phyloP scores from a whole-genome alignment of 2,113 vertebrate species.

The Nycticorax nycticorax region DNA sequence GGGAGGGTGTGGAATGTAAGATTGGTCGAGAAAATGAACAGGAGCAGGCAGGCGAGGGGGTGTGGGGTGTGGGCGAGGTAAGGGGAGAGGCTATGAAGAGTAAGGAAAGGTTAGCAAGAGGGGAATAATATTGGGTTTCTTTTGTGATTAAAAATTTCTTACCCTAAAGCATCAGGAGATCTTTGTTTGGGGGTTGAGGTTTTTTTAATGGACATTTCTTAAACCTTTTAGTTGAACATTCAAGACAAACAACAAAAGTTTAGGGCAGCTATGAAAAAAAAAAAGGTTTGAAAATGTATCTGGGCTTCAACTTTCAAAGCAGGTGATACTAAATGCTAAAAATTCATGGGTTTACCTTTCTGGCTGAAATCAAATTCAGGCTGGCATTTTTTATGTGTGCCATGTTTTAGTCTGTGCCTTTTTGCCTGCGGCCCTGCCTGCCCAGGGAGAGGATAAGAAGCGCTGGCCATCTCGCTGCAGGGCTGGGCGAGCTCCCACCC shows the following conservation, averaged over 20 bases:
- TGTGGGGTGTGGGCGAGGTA: neutral
- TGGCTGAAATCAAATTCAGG: neutral
- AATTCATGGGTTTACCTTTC: neutral
- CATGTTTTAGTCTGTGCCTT: neutral
- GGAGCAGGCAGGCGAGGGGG: neutral
- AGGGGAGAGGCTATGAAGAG: neutral
- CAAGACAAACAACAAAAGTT: neutral
- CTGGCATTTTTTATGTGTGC: neutral
- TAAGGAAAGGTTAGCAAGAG: slow-evolving; percentile 24
- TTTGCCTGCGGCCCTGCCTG: neutral
- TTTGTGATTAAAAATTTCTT: slow-evolving; percentile 31
- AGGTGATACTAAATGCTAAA: neutral
- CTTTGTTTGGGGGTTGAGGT: neutral
- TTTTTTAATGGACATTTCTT: neutral
- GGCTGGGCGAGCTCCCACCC: neutral
- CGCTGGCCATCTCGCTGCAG: neutral
- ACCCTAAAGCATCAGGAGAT: neutral
- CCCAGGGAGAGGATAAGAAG: neutral
- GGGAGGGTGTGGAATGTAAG: neutral
- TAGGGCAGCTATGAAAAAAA: neutral
- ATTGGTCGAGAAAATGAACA: neutral
- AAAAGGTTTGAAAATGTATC: neutral
- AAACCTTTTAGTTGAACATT: neutral
- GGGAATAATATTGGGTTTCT: slow-evolving; percentile 38
- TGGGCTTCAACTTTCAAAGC: neutral